These are phyloP conservation scores for Leuciscus idus DNA, from an alignment of 2,113 vertebrate species.

Conservation along the genomic window DNA sequence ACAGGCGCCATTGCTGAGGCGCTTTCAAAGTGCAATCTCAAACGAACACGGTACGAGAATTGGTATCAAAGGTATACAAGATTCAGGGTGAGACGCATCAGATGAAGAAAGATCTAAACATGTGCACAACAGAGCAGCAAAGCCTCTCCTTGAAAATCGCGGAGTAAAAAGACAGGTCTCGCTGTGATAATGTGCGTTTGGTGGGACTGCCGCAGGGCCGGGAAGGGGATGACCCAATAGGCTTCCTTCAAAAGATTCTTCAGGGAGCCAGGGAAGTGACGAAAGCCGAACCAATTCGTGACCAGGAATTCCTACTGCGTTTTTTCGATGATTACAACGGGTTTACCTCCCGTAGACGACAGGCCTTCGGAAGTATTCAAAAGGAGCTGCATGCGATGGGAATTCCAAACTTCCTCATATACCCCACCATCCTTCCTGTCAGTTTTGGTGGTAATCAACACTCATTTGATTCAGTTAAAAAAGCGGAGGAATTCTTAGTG, in stretches of 20 bases:
- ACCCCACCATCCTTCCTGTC: background rate
- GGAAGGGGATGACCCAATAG: slow-evolving; percentile 2
- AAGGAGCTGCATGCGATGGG: background rate
- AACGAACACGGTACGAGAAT: background rate
- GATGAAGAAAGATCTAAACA: background rate
- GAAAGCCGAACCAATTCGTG: background rate
- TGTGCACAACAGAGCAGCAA: slow-evolving; percentile 4
- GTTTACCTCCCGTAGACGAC: background rate
- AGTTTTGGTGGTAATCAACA: background rate
- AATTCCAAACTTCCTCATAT: background rate
- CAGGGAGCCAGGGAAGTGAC: background rate
- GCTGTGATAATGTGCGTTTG: no score
- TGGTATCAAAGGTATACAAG: background rate
- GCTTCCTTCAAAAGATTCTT: background rate
- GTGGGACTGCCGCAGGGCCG: no score
- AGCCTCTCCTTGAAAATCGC: background rate
- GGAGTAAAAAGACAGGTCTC: no score
- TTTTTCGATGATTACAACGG: background rate
- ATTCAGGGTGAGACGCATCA: background rate
- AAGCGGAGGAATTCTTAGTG: background rate
- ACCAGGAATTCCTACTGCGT: background rate
- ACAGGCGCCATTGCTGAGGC: background rate
- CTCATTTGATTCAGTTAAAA: background rate
- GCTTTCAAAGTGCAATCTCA: background rate
- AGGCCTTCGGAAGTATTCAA: background rate